Base-by-base conservation (phyloP, 2,888 invertebrate species). In the Rosalia funebris region DNA sequence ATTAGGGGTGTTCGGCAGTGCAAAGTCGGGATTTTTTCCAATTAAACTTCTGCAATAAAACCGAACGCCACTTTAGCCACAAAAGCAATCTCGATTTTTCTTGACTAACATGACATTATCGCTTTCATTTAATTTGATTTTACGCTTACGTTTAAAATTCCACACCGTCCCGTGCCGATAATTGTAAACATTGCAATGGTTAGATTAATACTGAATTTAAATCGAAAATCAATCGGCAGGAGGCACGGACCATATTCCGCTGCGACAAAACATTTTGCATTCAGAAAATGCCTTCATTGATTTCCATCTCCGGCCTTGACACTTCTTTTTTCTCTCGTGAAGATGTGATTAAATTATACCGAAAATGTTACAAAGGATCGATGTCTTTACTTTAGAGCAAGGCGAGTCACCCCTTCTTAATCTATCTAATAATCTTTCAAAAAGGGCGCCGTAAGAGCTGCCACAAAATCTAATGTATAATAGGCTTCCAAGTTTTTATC, bases 161-260 rank as follows among this genome's bases (percentile, higher is more conserved):
- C 10, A 12, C n/a, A 14, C 20, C 14, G 2, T 14, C 37, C 15
- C 39, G 19, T 17, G 19, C 14, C 36, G 12, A 42, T 42, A 53
- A 53, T 53, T 42, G 42, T 52, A 52, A 41, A 52, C 52, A 41
- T 42, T 53, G 53, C 31, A 42, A 16, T 34, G 34, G 34, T 10
- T n/a, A 34, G 34, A 34, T 34, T 10, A 2, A 2, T 3, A 34
- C 11, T 34, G 34, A 46, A 46, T 46, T 32, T 32, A 46, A 46
- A 46, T 46, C 32, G 46, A 46, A 46, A 46, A 46, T 32, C 46
- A 46, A 32, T 46, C 31, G 25, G 19, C 25, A 19, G 15, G 32
- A 11, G 14, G 25, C 25, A 14, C 14, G 32, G 14, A 16, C 32
- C 32, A 47, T 17, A 16, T 45, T 45, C 9, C 16, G 10, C 15